Evolutionary conservation across 2,888 invertebrate species (phyloP).

Genomic region (Chaetogeoica ovagalla): DNA sequence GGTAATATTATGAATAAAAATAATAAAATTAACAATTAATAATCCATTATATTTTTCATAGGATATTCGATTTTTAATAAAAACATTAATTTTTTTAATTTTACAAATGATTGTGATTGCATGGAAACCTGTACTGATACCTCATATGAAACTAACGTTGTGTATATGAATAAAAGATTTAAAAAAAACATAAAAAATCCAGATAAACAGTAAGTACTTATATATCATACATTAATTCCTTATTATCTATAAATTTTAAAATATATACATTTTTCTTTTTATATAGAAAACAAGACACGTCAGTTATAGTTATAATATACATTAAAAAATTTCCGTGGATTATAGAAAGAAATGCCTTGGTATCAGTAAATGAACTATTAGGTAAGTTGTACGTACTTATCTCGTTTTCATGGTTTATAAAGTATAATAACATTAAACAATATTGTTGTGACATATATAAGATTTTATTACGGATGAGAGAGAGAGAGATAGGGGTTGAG

Average conservation of each 20-base stretch:
- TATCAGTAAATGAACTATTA: conserved; percentile 53
- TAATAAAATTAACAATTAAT: not conserved
- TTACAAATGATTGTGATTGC: conserved; percentile 54
- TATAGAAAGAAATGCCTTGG: conserved; percentile 49
- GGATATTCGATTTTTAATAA: conserved; percentile 50
- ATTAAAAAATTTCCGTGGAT: not conserved
- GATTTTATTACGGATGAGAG: no score
- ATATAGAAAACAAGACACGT: not conserved
- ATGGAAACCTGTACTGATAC: conserved; percentile 55
- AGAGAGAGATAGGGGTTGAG: no score
- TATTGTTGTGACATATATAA: no score
- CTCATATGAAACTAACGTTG: conserved; percentile 50
- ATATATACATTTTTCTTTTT: not conserved
- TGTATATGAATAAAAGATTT: conserved; percentile 44
- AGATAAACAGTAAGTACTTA: not conserved
- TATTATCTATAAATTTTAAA: not conserved
- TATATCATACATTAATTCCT: not conserved
- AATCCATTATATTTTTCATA: not conserved
- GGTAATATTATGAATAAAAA: conserved; percentile 11
- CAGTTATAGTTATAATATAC: conserved; percentile 21
- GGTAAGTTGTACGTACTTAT: conserved; percentile 28
- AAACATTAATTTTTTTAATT: conserved; percentile 1
- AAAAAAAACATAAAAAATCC: not conserved
- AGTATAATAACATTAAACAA: not conserved
- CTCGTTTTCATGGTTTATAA: not conserved